These are phyloP conservation scores for Drosophila pseudotakahashii DNA, from an alignment of 2,888 invertebrate genomes.

Conservation along the genomic window DNA sequence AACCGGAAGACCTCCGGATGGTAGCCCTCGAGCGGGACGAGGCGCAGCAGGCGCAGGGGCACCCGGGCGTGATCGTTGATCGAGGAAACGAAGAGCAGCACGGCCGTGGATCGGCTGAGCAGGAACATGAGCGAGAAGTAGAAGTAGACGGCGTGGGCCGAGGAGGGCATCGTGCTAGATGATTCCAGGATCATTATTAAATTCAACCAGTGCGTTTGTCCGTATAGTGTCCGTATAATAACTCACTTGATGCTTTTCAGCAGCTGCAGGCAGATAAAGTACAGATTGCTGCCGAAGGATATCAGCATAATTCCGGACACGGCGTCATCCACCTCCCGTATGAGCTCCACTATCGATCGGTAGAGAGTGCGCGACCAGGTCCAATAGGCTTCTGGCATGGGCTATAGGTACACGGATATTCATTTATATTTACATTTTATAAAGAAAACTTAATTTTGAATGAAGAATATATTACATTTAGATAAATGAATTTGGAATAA, in stretches of 20 bases:
- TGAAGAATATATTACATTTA: too few species aligned
- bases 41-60: constrained; percentile 82
- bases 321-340: constrained; percentile 84
- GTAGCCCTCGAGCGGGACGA: constrained; percentile 84
- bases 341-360: constrained; percentile 85
- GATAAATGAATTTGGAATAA: too few species aligned
- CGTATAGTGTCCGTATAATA: too few species aligned
- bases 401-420: constrained; percentile 37
- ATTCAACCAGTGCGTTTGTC: too few species aligned
- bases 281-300: constrained; percentile 86
- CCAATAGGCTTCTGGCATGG: constrained; percentile 84
- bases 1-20: constrained; percentile 58
- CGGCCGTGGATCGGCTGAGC: constrained; percentile 85
- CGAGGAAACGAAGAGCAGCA: constrained; percentile 85
- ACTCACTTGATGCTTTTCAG: constrained; percentile 85
- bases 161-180: constrained; percentile 80
- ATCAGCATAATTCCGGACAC: constrained; percentile 85
- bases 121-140: constrained; percentile 86
- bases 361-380: constrained; percentile 85
- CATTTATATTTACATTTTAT: too few species aligned
- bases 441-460: too few species aligned
- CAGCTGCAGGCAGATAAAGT: constrained; percentile 86
- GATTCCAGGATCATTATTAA: not conserved
- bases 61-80: constrained; percentile 85
- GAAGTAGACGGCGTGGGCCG: constrained; percentile 85